Conservation (phyloP, 2,797 vertebrate genomes). For the Thamnophis elegans region DNA sequence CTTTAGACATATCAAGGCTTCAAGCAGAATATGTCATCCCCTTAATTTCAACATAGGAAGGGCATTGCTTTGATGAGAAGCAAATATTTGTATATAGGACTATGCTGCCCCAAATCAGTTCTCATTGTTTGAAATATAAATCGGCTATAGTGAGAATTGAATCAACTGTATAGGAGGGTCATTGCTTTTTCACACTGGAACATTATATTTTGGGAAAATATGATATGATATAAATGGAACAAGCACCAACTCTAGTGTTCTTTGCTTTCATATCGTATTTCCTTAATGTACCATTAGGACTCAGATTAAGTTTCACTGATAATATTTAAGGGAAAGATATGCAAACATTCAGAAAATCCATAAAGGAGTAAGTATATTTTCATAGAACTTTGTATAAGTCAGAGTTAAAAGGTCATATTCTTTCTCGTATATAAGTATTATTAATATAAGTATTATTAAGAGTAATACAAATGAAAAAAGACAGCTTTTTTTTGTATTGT, state of each 20-base stretch:
- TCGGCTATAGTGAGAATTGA: not conserved
- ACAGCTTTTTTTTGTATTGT: not conserved
- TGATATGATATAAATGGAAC: not conserved
- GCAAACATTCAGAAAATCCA: not conserved
- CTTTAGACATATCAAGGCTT: not conserved
- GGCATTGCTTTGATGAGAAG: not conserved
- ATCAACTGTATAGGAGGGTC: not conserved
- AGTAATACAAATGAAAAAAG: slow-evolving; percentile 39
- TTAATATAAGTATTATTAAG: slow-evolving; percentile 34
- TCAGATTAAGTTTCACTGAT: not conserved
- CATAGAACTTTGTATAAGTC: slow-evolving; percentile 4
- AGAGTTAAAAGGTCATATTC: slow-evolving; percentile 32
- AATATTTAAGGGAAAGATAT: not conserved
- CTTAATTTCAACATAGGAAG: not conserved
- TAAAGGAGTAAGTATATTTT: not conserved
- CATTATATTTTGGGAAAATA: not conserved
- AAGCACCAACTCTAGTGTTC: not conserved
- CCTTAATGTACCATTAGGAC: not conserved
- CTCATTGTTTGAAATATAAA: not conserved
- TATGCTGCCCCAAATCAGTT: not conserved
- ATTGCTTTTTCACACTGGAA: not conserved
- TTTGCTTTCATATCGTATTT: not conserved
- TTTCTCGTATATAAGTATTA: slow-evolving; percentile 44
- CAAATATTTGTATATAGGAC: not conserved
- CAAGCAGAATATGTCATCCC: not conserved